Percentiles rank a stretch among this genome's conserved stretches.
These are phyloP conservation scores for Laothoe populi DNA, from an alignment of 2,888 invertebrate species.

Conservation along the genomic window DNA sequence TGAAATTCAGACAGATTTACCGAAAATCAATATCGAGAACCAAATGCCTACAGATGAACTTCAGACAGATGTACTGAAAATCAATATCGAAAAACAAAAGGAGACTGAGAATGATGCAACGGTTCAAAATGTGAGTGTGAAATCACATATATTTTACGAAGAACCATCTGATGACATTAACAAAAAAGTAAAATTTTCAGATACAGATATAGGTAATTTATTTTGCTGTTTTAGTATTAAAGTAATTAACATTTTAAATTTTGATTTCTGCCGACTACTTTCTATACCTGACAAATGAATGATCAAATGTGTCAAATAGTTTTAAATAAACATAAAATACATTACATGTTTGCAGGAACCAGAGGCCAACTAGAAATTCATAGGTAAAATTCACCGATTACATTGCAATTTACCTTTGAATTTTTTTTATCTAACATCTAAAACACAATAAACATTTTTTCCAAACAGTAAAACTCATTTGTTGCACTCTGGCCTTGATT, in stretches of 20 bases:
- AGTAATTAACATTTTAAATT: background rate
- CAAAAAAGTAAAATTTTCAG: constrained; percentile 69
- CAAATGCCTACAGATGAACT: background rate
- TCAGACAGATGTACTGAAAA: background rate
- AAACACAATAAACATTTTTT: background rate
- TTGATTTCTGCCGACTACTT: too few species aligned
- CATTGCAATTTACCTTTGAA: background rate
- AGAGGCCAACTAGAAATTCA: constrained; percentile 2
- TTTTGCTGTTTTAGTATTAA: constrained; percentile 40
- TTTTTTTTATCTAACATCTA: background rate
- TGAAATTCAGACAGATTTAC: background rate
- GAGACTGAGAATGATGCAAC: background rate
- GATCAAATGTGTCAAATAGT: background rate
- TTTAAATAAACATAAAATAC: background rate
- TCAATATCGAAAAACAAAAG: constrained; percentile 3
- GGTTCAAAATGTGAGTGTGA: constrained; percentile 38
- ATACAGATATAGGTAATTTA: constrained; percentile 62
- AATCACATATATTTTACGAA: constrained; percentile 40
- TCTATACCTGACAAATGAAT: background rate
- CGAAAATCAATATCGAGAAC: background rate
- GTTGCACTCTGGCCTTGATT: background rate
- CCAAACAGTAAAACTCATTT: constrained; percentile 20
- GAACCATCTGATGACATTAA: constrained; percentile 51
- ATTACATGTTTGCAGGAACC: background rate
- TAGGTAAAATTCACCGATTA: background rate